Evolutionary conservation across 2,888 invertebrate species (phyloP).

Genomic region (Abscondita cerata): DNA sequence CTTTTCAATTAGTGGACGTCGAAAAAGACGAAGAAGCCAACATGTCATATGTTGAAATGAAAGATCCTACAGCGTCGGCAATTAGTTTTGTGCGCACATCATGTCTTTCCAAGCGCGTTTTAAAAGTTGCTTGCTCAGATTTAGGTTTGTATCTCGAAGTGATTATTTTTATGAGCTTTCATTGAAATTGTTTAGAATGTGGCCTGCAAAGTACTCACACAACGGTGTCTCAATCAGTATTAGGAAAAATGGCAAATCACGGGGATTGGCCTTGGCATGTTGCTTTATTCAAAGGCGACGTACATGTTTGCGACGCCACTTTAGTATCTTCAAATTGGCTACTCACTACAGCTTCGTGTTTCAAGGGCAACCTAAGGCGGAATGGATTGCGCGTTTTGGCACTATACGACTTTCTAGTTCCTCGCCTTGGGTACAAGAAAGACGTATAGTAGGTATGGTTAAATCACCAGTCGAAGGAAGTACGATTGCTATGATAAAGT

Average conservation of each 20-base stretch:
- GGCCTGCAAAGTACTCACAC: constrained; percentile 54
- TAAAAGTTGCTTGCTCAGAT: constrained; percentile 80
- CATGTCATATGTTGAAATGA: constrained; percentile 79
- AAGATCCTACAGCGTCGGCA: constrained; percentile 81
- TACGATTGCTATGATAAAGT: constrained; percentile 79
- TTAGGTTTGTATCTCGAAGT: constrained; percentile 64
- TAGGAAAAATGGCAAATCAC: constrained; percentile 76
- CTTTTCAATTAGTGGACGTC: constrained; percentile 73
- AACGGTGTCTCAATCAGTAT: constrained; percentile 45
- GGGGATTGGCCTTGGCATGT: constrained; percentile 96
- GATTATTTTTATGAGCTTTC: not conserved
- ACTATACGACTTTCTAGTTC: constrained; percentile 77
- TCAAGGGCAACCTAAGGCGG: constrained; percentile 82
- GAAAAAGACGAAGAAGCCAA: constrained; percentile 66
- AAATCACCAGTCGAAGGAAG: constrained; percentile 91
- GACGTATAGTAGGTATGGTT: constrained; percentile 84
- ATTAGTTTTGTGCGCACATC: constrained; percentile 81
- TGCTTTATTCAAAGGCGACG: constrained; percentile 80
- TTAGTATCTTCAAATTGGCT: constrained; percentile 84
- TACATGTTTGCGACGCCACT: constrained; percentile 89
- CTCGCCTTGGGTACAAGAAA: constrained; percentile 88
- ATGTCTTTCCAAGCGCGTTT: constrained; percentile 78
- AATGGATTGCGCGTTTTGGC: constrained; percentile 84
- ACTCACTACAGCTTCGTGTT: constrained; percentile 86
- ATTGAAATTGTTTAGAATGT: constrained; percentile 48